These are phyloP conservation scores for Hoplodrina blanda DNA, from an alignment of 2,888 invertebrate genomes.

Conservation along the genomic window DNA sequence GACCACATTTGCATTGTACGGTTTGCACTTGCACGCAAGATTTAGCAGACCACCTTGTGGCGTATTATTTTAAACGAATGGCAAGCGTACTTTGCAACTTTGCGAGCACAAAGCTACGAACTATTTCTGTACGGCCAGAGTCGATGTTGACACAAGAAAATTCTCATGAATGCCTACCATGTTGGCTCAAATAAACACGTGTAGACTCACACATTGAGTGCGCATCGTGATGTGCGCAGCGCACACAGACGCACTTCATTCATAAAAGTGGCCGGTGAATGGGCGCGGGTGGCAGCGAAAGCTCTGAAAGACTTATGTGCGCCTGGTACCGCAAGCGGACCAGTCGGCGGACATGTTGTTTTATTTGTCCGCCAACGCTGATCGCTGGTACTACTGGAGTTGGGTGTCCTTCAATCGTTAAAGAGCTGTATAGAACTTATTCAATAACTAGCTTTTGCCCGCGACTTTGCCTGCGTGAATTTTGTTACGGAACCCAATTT, in stretches of 20 bases:
- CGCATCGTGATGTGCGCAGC: conserved; percentile 61
- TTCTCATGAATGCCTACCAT: conserved; percentile 89
- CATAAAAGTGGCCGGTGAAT: conserved; percentile 83
- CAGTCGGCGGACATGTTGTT: conserved; percentile 86
- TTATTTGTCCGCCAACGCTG: conserved; percentile 71
- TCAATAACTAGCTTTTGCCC: too few relatives aligned
- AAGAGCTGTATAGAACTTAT: background rate
- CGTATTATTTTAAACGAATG: conserved; percentile 59
- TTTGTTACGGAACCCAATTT: too few relatives aligned
- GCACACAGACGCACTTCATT: conserved; percentile 77
- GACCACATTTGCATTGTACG: conserved; percentile 38
- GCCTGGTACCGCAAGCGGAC: conserved; percentile 84
- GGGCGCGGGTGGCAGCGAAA: conserved; percentile 75
- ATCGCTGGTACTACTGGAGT: conserved; percentile 20
- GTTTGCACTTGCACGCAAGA: conserved; percentile 42
- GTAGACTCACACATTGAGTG: conserved; percentile 73
- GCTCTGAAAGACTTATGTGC: conserved; percentile 79
- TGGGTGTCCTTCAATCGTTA: conserved; percentile 22
- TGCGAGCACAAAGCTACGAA: conserved; percentile 84
- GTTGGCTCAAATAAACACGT: conserved; percentile 87
- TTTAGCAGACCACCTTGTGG: conserved; percentile 42
- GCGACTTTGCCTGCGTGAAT: too few relatives aligned
- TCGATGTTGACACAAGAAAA: conserved; percentile 88
- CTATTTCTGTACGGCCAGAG: conserved; percentile 86
- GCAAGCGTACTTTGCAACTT: conserved; percentile 74